Conservation (phyloP, 2,888 invertebrate genomes). For the Cheilosia urbana region DNA sequence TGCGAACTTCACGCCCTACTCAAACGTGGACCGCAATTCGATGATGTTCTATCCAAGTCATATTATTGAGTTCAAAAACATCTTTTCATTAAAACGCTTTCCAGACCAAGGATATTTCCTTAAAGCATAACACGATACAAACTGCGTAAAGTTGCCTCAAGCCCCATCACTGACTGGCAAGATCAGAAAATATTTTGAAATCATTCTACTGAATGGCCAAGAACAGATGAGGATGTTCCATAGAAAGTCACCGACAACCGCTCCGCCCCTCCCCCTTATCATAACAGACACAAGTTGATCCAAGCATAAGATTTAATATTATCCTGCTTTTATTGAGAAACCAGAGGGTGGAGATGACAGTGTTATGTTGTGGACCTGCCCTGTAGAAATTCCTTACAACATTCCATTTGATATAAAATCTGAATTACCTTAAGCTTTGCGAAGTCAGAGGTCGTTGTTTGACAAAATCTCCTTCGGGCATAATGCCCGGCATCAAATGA, state of each 20-base stretch:
- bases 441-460: background rate
- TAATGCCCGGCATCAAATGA: constrained; percentile 13
- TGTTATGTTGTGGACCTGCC: background rate
- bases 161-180: too few species aligned
- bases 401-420: constrained; percentile 4
- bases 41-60: too few species aligned
- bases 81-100: too few species aligned
- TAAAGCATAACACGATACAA: too few species aligned
- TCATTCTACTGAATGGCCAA: background rate
- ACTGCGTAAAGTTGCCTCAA: too few species aligned
- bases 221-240: background rate
- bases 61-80: too few species aligned
- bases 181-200: constrained; percentile 18
- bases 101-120: too few species aligned
- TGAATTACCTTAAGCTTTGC: background rate
- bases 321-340: background rate
- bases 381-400: background rate
- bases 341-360: background rate
- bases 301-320: constrained; percentile 4
- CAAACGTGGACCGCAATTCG: too few species aligned
- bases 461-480: constrained; percentile 1
- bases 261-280: background rate
- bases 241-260: background rate
- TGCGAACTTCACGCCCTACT: too few species aligned
- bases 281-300: constrained; percentile 24